Percentiles rank a stretch among this genome's conserved stretches.
Evolutionary conservation across 2,888 invertebrate species (phyloP).

Genomic region (Callyntrura guangdongensis): DNA sequence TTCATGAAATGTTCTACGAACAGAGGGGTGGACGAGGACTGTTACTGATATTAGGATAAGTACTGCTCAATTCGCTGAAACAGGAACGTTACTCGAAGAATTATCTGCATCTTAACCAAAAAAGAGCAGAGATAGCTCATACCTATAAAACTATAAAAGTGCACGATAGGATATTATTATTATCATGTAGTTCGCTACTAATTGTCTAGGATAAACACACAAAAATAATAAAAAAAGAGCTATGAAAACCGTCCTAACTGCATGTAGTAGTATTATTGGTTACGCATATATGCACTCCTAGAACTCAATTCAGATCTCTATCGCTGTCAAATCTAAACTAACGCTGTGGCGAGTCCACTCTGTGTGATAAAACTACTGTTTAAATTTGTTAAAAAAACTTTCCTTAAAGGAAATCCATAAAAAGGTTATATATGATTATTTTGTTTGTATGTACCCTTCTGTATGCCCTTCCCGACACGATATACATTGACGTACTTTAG

Average conservation of each 20-base stretch:
- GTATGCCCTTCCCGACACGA: conserved; percentile 74
- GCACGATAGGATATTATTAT: background rate
- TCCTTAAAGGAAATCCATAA: conserved; percentile 67
- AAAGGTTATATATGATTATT: background rate
- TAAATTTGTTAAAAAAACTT: conserved; percentile 48
- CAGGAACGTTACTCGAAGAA: conserved; percentile 36
- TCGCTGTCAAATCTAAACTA: conserved; percentile 65
- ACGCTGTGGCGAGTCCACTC: conserved; percentile 61
- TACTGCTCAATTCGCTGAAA: background rate
- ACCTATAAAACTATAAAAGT: background rate
- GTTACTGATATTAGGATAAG: background rate
- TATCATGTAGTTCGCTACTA: conserved; percentile 21
- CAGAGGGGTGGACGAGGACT: background rate
- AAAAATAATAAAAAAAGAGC: background rate
- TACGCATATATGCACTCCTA: conserved; percentile 1
- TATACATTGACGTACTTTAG: conserved; percentile 36
- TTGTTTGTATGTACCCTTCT: conserved; percentile 31
- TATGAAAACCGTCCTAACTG: background rate
- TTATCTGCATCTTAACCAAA: background rate
- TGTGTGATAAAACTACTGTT: conserved; percentile 5
- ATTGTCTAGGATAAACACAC: conserved; percentile 13
- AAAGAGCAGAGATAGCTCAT: background rate
- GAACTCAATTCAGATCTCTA: conserved; percentile 60
- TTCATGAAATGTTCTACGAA: background rate
- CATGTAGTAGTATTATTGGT: background rate